Percentiles rank a stretch among this genome's conserved stretches.
These are phyloP conservation scores for Hypena proboscidalis DNA, from an alignment of 2,888 invertebrate species.

Conservation along the genomic window DNA sequence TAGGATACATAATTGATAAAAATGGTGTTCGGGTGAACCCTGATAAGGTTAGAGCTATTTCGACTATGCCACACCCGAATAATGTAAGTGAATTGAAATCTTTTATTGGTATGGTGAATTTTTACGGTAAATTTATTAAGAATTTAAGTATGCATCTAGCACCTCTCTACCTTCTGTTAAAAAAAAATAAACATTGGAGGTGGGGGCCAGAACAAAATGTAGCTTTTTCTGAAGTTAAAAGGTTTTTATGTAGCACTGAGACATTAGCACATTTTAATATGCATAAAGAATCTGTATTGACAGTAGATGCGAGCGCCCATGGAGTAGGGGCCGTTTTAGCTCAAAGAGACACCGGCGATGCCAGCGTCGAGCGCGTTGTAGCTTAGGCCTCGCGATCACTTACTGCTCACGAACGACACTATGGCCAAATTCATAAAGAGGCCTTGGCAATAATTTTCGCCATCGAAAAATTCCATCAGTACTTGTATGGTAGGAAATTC, in stretches of 20 bases:
- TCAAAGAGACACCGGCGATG: too few species aligned
- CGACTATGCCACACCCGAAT: too few species aligned
- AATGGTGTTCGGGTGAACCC: neutral
- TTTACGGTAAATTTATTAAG: too few species aligned
- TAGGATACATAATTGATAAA: conserved; percentile 3
- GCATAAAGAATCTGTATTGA: neutral
- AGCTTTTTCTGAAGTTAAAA: neutral
- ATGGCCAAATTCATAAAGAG: conserved; percentile 5
- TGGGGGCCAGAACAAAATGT: too few species aligned
- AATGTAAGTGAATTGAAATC: too few species aligned
- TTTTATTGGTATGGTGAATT: too few species aligned
- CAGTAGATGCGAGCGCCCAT: neutral
- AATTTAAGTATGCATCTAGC: too few species aligned
- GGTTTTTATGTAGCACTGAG: neutral
- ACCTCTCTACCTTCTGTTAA: too few species aligned
- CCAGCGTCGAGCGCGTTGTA: neutral
- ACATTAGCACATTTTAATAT: conserved; percentile 2
- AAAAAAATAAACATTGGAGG: too few species aligned
- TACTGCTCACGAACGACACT: neutral
- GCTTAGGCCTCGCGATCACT: conserved; percentile 3
- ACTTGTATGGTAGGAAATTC: conserved; percentile 2
- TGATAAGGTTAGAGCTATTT: too few species aligned
- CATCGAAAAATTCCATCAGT: neutral
- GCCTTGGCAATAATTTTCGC: conserved; percentile 7
- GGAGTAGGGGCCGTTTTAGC: too few species aligned